Conservation (phyloP, 2,888 invertebrate species). For the Osmoderma eremita region DNA sequence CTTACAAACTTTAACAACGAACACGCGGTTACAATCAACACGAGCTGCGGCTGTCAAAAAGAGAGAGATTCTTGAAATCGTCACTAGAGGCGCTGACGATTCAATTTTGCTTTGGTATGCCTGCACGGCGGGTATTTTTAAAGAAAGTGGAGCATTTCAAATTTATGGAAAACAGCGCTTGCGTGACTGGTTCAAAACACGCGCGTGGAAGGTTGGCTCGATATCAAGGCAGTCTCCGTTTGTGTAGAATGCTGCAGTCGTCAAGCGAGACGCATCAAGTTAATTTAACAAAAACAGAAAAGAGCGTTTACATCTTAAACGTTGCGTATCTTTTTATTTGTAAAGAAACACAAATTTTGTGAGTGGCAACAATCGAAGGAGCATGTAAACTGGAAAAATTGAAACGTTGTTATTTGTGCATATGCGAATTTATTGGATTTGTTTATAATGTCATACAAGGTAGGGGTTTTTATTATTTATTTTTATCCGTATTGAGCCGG, state of each 20-base stretch:
- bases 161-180: conserved; percentile 41
- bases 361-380: too few species aligned
- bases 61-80: background rate
- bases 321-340: conserved; percentile 15
- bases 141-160: conserved; percentile 30
- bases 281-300: conserved; percentile 43
- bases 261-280: conserved; percentile 46
- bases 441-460: conserved; percentile 29
- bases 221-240: conserved; percentile 47
- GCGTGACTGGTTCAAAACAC: conserved; percentile 50
- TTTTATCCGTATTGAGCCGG: background rate
- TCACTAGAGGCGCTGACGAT: conserved; percentile 19
- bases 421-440: conserved; percentile 8
- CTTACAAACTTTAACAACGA: conserved; percentile 30
- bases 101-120: background rate
- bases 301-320: conserved; percentile 23
- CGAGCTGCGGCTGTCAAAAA: conserved; percentile 44
- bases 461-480: conserved; percentile 10
- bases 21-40: conserved; percentile 36
- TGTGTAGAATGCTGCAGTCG: conserved; percentile 43
- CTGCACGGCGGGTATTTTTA: conserved; percentile 40
- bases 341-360: conserved; percentile 1
- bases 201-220: conserved; percentile 50
- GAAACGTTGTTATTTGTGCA: background rate
- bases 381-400: too few species aligned